Base-by-base conservation (phyloP, 1,140 invertebrate species). In the Sesamia nonagrioides region DNA sequence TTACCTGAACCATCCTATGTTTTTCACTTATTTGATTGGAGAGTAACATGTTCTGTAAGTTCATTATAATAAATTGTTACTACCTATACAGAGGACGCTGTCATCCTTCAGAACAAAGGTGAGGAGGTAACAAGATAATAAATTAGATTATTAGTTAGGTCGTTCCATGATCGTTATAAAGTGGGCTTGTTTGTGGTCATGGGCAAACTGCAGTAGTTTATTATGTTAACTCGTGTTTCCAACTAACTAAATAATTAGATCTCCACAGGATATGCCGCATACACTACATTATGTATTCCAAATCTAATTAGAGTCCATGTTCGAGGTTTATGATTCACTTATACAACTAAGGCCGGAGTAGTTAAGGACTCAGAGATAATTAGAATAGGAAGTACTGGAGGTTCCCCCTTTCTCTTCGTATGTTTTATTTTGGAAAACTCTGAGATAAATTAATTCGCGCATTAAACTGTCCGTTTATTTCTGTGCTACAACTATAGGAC, bases 171-270 rank as follows among this genome's bases (percentile, higher is more conserved):
- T 77, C 68, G 68, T 48, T 71, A 78, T 37, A 58, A 60, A 78
- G 75, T 68, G 52, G 48, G 68, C 75, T 78, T 69, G 80, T 81
- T 78, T 74, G 61, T 27, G 75, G 80, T 81, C 48, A 77, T 18
- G 60, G 66, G 17, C 58, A 13, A 74, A 76, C 77, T 79, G 71
- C 77, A 71, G 61, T 40, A 37, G 71, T 68, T 81, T 74, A 78
- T 78, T 78, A 40, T 37, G 61, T 81, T 78, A 79, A 79, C 40
- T 79, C 58, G 35, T 56, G 48, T 61, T 50, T 72, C 42, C 37
- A 50, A 77, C 75, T 63, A 61, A 75, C 56, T 50, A 50, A 50
- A 75, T 75, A 75, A 75, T 75, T 75, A 60, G 58, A 75, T 75
- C 73, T 75, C 33, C 42, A 63, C 71, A 21, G 54, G 54, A 58